Evolutionary conservation across 1,140 invertebrate genomes (phyloP), one percentile per base, ranked within the genome.

Genomic region (Platyura marginata): DNA sequence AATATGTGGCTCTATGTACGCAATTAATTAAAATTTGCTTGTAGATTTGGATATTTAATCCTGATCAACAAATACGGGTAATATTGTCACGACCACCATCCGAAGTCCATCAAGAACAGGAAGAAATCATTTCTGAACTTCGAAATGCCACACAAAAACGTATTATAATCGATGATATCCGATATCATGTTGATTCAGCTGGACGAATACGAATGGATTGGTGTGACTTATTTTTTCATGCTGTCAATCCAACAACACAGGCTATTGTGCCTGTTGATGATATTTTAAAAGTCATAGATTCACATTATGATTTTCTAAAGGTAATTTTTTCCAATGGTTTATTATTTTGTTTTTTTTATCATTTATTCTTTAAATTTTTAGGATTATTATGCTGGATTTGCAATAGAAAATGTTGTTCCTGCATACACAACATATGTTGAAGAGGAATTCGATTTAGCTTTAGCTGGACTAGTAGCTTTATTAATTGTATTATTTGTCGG

Each of bases 161-260:
- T 40, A 78, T 85, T 21, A 77, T 86, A 37, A 72, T 85, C 13
- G 81, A 82, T 54, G 80, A 83, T 51, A 80, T 85, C 41, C 67
- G 78, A 23, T 81, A 79, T 51, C 81, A 85, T 53, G 69, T 78
- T 21, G 75, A 81, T 55, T 67, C 71, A 6, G 69, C 68, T 39
- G 75, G 81, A 6, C 70, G 75, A 34, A 78, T 77, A 44, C 70
- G 74, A 45, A 67, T 73, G 58, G 71, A 82, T 54, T 84, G 84
- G 82, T 85, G 81, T 54, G 87, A 91, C 55, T 75, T 92, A 59
- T 88, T 86, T 53, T 69, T 92, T 42, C 79, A 89, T 53, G 82
- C 86, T 0, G 81, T 91, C 0, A 80, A 91, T 56, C 70, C 71
- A 2, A 63, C 68, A 47, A 77, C 74, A 0, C 74, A 80, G 52